Percentiles rank a stretch among this genome's conserved stretches.
phyloP scores from a whole-genome alignment of 2,797 vertebrate genomes.

The Cossypha dichroa region DNA sequence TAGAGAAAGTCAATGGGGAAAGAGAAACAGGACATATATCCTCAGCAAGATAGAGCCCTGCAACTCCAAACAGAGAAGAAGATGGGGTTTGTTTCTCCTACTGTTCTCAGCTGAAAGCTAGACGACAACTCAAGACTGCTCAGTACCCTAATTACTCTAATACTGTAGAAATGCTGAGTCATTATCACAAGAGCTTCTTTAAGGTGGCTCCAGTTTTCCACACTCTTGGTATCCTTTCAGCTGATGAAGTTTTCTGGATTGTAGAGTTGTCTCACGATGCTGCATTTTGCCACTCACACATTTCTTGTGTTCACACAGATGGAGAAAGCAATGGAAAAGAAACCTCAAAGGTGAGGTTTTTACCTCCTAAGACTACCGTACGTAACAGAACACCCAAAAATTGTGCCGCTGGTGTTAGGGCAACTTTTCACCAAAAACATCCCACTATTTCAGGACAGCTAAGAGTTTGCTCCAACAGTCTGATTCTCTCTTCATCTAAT shows the following conservation, averaged over 20 bases:
- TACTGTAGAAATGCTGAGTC: background rate
- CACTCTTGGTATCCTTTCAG: accelerated
- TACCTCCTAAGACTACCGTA: background rate
- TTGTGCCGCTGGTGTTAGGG: background rate
- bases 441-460: background rate
- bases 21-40: background rate
- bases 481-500: background rate
- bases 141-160: background rate
- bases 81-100: background rate
- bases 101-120: background rate
- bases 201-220: background rate
- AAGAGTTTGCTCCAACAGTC: background rate
- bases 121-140: background rate
- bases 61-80: background rate
- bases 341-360: background rate
- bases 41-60: background rate
- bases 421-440: background rate
- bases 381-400: background rate
- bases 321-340: background rate
- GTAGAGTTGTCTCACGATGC: background rate
- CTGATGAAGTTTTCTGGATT: background rate
- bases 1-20: background rate
- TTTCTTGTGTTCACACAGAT: background rate
- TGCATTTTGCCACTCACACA: accelerated
- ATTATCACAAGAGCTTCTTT: background rate